These are phyloP conservation scores for Drosophila subsilvestris DNA, from an alignment of 2,888 invertebrate species.

Conservation along the genomic window DNA sequence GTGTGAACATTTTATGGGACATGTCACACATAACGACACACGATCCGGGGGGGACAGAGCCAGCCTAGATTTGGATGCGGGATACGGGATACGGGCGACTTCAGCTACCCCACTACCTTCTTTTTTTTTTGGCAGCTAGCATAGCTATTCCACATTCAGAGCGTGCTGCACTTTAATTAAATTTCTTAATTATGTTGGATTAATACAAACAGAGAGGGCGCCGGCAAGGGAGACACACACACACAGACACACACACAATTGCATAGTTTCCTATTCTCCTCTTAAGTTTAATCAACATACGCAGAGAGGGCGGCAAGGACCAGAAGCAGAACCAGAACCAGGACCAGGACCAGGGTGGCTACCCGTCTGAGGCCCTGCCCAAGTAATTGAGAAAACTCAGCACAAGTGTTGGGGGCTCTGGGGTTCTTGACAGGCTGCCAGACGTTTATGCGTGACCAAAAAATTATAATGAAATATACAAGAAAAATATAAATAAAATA, in stretches of 20 bases:
- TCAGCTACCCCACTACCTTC: too few species aligned
- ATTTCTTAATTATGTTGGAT: slow-evolving; percentile 78
- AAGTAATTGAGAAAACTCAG: slow-evolving; percentile 75
- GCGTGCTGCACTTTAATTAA: slow-evolving; percentile 77
- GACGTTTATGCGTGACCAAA: slow-evolving; percentile 11
- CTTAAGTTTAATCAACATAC: slow-evolving; percentile 74
- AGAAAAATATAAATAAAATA: too few species aligned
- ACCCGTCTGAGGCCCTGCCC: slow-evolving; percentile 26
- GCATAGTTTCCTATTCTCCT: slow-evolving; percentile 70
- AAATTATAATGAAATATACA: not conserved
- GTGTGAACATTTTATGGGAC: not conserved
- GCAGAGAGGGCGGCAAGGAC: slow-evolving; percentile 26
- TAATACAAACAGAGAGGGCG: slow-evolving; percentile 58
- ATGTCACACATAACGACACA: not conserved
- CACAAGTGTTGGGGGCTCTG: slow-evolving; percentile 49
- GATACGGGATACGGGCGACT: too few species aligned
- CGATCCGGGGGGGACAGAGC: not conserved
- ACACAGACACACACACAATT: slow-evolving; percentile 53
- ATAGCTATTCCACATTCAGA: slow-evolving; percentile 64
- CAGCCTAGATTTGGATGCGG: not conserved
- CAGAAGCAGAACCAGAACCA: not conserved
- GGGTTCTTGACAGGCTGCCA: slow-evolving; percentile 12
- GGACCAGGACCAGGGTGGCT: too few species aligned
- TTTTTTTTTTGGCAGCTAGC: not conserved
- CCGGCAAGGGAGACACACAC: slow-evolving; percentile 25